Base-by-base conservation (phyloP, 2,113 vertebrate species). In the Microtus ochrogaster region DNA sequence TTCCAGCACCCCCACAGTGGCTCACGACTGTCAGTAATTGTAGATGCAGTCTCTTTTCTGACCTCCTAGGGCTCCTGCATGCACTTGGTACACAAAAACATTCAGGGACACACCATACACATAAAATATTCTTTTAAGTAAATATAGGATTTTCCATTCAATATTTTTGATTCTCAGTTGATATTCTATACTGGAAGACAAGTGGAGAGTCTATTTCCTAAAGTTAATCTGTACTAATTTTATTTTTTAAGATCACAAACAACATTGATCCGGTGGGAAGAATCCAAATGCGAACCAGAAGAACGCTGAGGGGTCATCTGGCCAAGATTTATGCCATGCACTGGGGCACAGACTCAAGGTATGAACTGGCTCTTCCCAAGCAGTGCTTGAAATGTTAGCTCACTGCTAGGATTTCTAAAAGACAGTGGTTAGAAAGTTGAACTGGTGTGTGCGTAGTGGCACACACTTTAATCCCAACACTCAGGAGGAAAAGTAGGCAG, bases 261-360 rank as follows among this genome's bases (percentile, higher is more conserved):
- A 99, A 99, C 96, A 99, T 99, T 30, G 99, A 99, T 98, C 99
- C 99, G 0, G 99, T 99, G 98, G 99, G 99, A 92, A 99, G 99
- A 98, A 99, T 99, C 98, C 99, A 99, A 96, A 99, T 99, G 99
- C 99, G 99, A 95, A 99, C 99, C 96, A 99, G 99, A 98, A 99
- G 99, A 98, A 99, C 99, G 12, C 99, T 99, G 98, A 99, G 99
- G 97, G 99, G 99, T 89, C 99, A 99, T 98, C 97, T 99, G 99
- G 99, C 99, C 97, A 99, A 99, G 99, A 99, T 99, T 98, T 99
- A 99, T 96, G 99, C 99, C 99, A 99, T 99, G 99, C 99, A 99
- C 98, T 99, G 99, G 99, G 99, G 99, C 97, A 99, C 99, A 86
- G 99, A 99, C 98, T 99, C 99, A 84, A 99, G 99, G 99, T 99